Evolutionary conservation across 2,113 vertebrate genomes (phyloP), one percentile per base, ranked within the genome.

Genomic region (Eudyptes chrysolophus): DNA sequence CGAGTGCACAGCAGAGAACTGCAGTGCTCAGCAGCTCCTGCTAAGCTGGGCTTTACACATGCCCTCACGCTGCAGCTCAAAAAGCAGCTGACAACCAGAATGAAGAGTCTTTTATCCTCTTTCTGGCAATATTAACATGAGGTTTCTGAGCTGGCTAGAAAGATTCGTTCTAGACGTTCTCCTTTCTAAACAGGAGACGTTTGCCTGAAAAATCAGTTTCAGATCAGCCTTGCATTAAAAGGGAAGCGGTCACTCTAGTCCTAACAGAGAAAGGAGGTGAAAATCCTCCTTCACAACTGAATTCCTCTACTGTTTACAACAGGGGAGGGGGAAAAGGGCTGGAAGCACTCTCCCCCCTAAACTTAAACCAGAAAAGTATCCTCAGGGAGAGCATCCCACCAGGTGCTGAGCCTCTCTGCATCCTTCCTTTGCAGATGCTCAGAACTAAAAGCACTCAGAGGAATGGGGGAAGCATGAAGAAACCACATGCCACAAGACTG

Each of bases 1-100:
- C 5, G 12, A 19, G 42, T 30, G 4, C 38, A 0, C 14, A 16
- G 86, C 61, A 7, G 9, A 65, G 92, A 64, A 15, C 22, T 54
- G 96, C 93, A 25, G 65, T 2, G 82, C 93, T 94, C 96, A 93
- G 94, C 94, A 89, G 90, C 46, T 58, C 29, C 36, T 0, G 49
- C 93, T 95, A 94, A 96, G 84, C 96, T 1, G 2, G 58, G 84
- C 69, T 96, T 96, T 58, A 14, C 81, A 55, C 68, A 52, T 3
- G 24, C 60, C 90, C 46, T 44, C 38, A 34, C 3, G 3, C 60
- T 13, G 46, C 84, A 21, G 88, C 48, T 36, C 57, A 17, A 11
- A 29, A 48, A 91, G 84, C 94, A 55, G 94, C 81, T 84, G 87
- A 75, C 65, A 55, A 66, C 11, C 57, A 69, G 76, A 46, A n/a